Conservation (phyloP, 2,888 invertebrate genomes). For the Ophonus ardosiacus region DNA sequence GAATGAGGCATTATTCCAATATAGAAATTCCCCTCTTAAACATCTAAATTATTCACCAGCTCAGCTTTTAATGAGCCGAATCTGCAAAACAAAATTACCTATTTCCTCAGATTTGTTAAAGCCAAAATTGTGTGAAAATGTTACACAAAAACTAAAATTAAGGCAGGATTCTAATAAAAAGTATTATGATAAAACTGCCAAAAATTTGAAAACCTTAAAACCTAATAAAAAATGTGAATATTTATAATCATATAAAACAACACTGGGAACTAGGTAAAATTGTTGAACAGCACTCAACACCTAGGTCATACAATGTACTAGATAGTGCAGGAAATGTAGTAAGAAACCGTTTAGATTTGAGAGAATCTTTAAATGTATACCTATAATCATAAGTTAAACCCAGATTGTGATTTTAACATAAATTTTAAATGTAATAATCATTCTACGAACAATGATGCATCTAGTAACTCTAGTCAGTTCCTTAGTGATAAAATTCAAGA, state of each 20-base stretch:
- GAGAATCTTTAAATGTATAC: background rate
- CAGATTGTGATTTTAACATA: too few relatives aligned
- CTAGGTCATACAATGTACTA: background rate
- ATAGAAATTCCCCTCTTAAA: conserved; percentile 19
- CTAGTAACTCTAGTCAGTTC: too few relatives aligned
- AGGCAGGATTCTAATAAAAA: background rate
- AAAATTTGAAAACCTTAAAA: background rate
- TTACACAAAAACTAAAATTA: background rate
- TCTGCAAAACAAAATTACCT: conserved; percentile 63
- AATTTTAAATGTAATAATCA: too few relatives aligned
- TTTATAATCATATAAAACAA: background rate
- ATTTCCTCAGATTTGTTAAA: background rate
- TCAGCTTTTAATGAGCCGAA: conserved; percentile 59
- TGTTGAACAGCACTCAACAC: background rate
- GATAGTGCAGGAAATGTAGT: conserved; percentile 2
- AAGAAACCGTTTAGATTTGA: background rate
- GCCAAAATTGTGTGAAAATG: background rate
- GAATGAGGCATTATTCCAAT: background rate
- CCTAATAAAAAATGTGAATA: background rate
- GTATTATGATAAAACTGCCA: background rate
- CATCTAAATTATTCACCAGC: conserved; percentile 60
- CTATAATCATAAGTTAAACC: background rate
- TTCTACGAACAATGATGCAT: too few relatives aligned
- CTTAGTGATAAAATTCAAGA: too few relatives aligned
- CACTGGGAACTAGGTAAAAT: background rate